Evolutionary conservation across 2,888 invertebrate species (phyloP), one percentile per base, ranked within the genome.

Genomic region (Slavum lentiscoides): DNA sequence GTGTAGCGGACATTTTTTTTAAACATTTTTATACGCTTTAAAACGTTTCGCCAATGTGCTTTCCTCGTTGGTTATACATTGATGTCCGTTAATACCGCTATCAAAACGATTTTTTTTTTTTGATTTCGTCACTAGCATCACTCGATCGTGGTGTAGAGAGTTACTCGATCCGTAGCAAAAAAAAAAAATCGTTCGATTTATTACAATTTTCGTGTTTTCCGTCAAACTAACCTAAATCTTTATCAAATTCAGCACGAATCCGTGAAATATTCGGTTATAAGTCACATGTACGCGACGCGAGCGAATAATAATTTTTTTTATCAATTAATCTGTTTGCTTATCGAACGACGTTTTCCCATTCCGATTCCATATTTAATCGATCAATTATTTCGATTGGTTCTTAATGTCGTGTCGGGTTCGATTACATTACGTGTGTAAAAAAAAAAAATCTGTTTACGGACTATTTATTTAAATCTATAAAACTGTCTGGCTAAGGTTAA

Each of bases 211-310:
- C 9, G 0, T 19, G 3, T 23, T 58, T 39, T 21, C 2, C 2
- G 17, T 11, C 19, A 55, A 55, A 66, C 64, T 66, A 74, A 74
- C 74, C 64, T 74, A 39, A 55, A 74, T 74, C 30, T 74, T 61
- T 37, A 74, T 53, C 64, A 53, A 8, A 43, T 49, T 49, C 13
- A 49, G 11, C 49, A 49, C 11, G 3, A 30, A 30, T 1, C 30
- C 30, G 30, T 30, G 30, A 21, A 55, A 21, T 21, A 11, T 37
- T 15, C 23, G 6, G 17, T 62, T 30, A 19, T 61, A 21, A 49
- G 19, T 61, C 23, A n/a, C 37, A 30, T 64, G 4, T 53, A n/a
- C 37, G 2, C 62, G 49, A 30, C 49, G 49, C 49, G 49, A 67
- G 23, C 9, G 17, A 68, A 53, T 68, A 11, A n/a, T 9, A 43